A percentile compares a stretch with the other conserved stretches of the same genome.
Conservation (phyloP, 2,113 vertebrate species). For the Oryzias javanicus region DNA sequence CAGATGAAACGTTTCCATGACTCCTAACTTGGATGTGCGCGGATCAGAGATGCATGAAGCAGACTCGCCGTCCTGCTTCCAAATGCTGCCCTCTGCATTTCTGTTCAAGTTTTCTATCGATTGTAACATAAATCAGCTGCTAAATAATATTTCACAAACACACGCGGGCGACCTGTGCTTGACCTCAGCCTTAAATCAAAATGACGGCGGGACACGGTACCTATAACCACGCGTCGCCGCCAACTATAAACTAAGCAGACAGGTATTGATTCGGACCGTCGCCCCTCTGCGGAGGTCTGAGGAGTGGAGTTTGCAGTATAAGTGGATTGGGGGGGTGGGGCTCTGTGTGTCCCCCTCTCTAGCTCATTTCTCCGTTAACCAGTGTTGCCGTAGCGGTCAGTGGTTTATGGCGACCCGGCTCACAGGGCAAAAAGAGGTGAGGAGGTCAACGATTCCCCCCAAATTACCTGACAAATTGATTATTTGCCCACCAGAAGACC, state of each 20-base stretch:
- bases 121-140: slow-evolving; percentile 62
- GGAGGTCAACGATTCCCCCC: slow-evolving; percentile 67
- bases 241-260: slow-evolving; percentile 78
- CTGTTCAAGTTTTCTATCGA: slow-evolving; percentile 44
- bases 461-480: slow-evolving; percentile 69
- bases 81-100: slow-evolving; percentile 24
- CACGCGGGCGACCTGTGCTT: slow-evolving; percentile 53
- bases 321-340: slow-evolving; percentile 55
- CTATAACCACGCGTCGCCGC: slow-evolving; percentile 53
- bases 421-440: slow-evolving; percentile 62
- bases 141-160: slow-evolving; percentile 74
- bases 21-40: too few relatives aligned
- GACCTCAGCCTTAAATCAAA: slow-evolving; percentile 73
- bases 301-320: slow-evolving; percentile 65
- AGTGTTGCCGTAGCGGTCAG: slow-evolving; percentile 47
- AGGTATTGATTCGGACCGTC: slow-evolving; percentile 74
- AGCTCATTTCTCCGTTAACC: slow-evolving; percentile 58
- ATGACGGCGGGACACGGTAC: slow-evolving; percentile 54
- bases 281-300: slow-evolving; percentile 51
- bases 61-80: not conserved
- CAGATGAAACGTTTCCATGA: too few relatives aligned
- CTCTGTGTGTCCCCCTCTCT: slow-evolving; percentile 12
- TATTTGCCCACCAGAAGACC: slow-evolving; percentile 70
- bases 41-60: slow-evolving; percentile 1
- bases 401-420: slow-evolving; percentile 66